These are phyloP conservation scores for Pycnomerus fuliginosus DNA, from an alignment of 2,888 invertebrate species.

Conservation along the genomic window DNA sequence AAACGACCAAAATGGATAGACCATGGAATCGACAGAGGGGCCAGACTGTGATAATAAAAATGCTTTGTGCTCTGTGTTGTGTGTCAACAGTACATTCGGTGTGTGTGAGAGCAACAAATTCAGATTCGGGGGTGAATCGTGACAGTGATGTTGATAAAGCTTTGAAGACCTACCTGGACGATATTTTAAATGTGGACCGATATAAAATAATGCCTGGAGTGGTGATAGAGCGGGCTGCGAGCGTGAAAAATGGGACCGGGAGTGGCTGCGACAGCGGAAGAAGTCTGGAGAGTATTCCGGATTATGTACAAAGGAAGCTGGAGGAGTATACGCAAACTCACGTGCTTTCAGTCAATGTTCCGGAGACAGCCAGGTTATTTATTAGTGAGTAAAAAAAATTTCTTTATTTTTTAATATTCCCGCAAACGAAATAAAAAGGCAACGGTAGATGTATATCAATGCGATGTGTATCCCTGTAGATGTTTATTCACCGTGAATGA, in stretches of 20 bases:
- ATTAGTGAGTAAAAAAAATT: too few relatives aligned
- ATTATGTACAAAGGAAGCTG: conserved; percentile 60
- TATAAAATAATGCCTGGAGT: conserved; percentile 62
- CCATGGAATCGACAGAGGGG: conserved; percentile 37
- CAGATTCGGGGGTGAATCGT: conserved; percentile 31
- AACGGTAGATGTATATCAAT: too few relatives aligned
- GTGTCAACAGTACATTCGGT: conserved; percentile 13
- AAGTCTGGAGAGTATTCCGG: conserved; percentile 54
- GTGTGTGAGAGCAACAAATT: too few relatives aligned
- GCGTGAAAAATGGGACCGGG: too few relatives aligned
- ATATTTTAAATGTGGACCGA: conserved; percentile 57
- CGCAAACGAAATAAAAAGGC: too few relatives aligned
- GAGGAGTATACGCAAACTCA: conserved; percentile 62
- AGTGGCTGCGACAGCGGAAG: too few relatives aligned
- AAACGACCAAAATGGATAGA: conserved; percentile 36
- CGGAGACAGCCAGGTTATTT: conserved; percentile 65
- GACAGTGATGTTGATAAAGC: conserved; percentile 53
- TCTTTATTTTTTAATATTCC: too few relatives aligned
- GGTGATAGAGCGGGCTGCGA: conserved; percentile 53
- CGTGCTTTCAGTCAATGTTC: conserved; percentile 65
- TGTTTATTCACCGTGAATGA: too few relatives aligned
- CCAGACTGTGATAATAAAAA: conserved; percentile 31
- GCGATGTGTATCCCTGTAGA: too few relatives aligned
- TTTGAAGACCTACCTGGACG: conserved; percentile 60
- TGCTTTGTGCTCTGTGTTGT: conserved; percentile 32